phyloP scores from a whole-genome alignment of 2,888 invertebrate genomes.

The Epinotia demarniana region DNA sequence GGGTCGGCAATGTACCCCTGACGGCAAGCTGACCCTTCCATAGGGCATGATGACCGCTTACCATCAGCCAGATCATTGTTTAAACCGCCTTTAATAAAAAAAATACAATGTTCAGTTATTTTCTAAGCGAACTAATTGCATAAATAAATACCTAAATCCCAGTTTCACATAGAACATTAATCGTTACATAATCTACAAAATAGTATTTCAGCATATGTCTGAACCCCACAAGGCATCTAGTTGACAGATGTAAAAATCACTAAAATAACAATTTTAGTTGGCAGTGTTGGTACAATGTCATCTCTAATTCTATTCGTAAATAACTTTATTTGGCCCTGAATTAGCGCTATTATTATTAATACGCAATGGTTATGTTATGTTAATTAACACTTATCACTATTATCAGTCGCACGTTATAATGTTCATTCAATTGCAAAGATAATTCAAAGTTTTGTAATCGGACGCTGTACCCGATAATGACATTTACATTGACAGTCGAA shows the following conservation, averaged over 20 bases:
- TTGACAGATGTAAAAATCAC: conserved; percentile 47
- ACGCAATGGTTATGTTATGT: conserved; percentile 6
- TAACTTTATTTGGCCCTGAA: background rate
- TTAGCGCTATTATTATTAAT: background rate
- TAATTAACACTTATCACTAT: conserved; percentile 32
- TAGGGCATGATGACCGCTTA: no score
- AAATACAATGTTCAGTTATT: background rate
- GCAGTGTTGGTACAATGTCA: conserved; percentile 56
- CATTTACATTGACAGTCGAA: no score
- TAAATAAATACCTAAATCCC: background rate
- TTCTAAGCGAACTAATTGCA: background rate
- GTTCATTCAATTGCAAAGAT: background rate
- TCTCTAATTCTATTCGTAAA: conserved; percentile 11
- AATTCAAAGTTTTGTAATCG: background rate
- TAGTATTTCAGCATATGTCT: conserved; percentile 59
- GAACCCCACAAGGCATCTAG: conserved; percentile 57
- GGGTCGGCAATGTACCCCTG: no score
- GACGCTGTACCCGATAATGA: no score
- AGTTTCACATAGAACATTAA: conserved; percentile 1
- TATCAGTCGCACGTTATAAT: conserved; percentile 32
- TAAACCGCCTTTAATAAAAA: no score
- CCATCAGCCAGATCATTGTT: no score
- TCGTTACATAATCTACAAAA: conserved; percentile 52
- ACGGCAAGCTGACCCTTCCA: no score
- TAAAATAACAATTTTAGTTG: conserved; percentile 53